These are phyloP conservation scores for Empidonax alnorum DNA, from an alignment of 2,113 vertebrate genomes.

Conservation along the genomic window DNA sequence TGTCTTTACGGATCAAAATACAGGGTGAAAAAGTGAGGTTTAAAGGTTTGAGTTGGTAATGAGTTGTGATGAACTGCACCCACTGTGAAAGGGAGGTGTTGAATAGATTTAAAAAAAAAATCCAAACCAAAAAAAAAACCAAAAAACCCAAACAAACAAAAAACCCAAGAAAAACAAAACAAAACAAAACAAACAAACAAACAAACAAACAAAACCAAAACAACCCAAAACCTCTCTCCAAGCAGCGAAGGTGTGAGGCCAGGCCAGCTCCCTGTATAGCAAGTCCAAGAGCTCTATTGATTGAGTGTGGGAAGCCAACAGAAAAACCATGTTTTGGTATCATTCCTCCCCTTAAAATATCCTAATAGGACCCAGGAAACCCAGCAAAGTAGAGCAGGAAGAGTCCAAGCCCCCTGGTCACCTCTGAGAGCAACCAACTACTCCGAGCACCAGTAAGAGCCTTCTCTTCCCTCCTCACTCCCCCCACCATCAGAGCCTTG, in stretches of 20 bases:
- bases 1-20: not conserved
- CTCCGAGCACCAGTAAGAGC: not conserved
- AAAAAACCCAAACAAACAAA: no score
- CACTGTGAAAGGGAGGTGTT: not conserved
- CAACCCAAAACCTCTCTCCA: not conserved
- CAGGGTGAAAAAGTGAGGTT: not conserved
- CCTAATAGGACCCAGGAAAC: not conserved
- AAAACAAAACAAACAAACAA: no score
- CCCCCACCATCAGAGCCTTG: not conserved
- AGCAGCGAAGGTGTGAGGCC: fast-evolving
- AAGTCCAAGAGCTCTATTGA: not conserved
- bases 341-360: not conserved
- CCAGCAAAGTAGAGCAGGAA: not conserved
- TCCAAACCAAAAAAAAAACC: no score
- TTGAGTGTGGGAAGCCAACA: not conserved
- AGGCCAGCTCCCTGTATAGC: not conserved
- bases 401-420: not conserved
- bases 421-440: fast-evolving
- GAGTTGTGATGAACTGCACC: not conserved
- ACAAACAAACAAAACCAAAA: not conserved
- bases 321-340: not conserved
- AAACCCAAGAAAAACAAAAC: no score
- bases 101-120: not conserved
- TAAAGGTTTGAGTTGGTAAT: not conserved
- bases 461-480: not conserved